These are phyloP conservation scores for Platyscapa corneri DNA, from an alignment of 1,140 invertebrate species.

Conservation along the genomic window DNA sequence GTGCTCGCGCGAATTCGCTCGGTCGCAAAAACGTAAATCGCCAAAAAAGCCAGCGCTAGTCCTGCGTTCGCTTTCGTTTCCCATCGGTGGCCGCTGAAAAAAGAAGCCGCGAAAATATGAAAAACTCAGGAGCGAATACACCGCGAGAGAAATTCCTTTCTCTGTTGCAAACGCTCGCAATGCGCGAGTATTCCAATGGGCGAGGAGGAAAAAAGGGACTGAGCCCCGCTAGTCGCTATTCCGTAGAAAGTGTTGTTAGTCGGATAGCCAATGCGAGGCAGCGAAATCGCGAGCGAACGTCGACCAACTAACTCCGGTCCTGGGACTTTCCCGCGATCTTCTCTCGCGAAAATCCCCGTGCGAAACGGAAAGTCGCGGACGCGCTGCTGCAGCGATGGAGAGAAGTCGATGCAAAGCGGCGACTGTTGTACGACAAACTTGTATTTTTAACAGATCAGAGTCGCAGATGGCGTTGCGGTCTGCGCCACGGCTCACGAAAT, in stretches of 20 bases:
- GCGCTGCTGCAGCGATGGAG: not conserved
- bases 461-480: not conserved
- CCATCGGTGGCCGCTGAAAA: not conserved
- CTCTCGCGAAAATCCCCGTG: conserved; percentile 1
- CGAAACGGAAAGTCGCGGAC: conserved; percentile 43
- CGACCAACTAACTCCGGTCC: not conserved
- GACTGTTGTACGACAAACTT: not conserved
- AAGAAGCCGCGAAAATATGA: not conserved
- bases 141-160: conserved; percentile 9
- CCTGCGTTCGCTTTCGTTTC: not conserved
- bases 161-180: not conserved
- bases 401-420: not conserved
- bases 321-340: conserved; percentile 32
- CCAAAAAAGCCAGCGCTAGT: not conserved
- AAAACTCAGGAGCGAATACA: not conserved
- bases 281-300: conserved; percentile 25
- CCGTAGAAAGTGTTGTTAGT: conserved; percentile 37
- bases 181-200: not conserved
- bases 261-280: conserved; percentile 12
- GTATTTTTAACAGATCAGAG: not conserved
- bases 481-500: not conserved
- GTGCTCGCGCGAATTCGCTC: no score
- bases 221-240: not conserved
- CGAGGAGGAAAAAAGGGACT: not conserved
- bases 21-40: not conserved